Conservation (phyloP, 2,113 vertebrate species). For the Sorex fumeus region DNA sequence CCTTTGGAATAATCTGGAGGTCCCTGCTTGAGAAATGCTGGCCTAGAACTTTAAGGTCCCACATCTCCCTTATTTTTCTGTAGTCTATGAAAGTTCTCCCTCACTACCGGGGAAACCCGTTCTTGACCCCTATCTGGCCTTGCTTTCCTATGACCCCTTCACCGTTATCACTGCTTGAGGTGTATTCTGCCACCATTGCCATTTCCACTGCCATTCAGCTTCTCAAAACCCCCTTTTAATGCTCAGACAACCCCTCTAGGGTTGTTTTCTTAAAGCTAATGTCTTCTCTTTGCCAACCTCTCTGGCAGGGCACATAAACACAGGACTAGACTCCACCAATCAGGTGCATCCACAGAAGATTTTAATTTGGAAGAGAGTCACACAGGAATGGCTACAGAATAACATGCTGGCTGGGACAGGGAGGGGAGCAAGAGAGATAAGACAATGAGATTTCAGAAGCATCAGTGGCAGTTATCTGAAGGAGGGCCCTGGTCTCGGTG, state of each 20-base stretch:
- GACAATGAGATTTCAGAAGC: not conserved
- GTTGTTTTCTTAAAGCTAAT: not conserved
- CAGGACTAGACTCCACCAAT: not conserved
- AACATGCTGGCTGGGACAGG: not conserved
- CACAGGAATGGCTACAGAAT: not conserved
- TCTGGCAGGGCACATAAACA: not conserved
- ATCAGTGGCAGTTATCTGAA: no score
- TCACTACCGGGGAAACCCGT: not conserved
- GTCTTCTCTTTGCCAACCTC: not conserved
- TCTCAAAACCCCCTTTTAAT: not conserved
- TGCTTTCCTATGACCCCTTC: no score
- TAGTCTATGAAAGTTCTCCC: not conserved
- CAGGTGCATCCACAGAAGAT: not conserved
- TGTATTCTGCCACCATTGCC: not conserved
- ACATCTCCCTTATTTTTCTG: not conserved
- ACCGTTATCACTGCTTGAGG: no score
- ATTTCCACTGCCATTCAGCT: not conserved
- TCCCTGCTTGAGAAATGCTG: not conserved
- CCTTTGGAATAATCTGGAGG: no score
- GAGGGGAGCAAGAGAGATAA: not conserved
- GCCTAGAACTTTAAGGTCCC: not conserved
- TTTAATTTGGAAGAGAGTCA: not conserved
- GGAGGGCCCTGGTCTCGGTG: accelerated
- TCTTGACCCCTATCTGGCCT: not conserved
- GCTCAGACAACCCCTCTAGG: not conserved